Base-by-base conservation (phyloP, 1,140 invertebrate genomes). In the Hylaeus anthracinus region DNA sequence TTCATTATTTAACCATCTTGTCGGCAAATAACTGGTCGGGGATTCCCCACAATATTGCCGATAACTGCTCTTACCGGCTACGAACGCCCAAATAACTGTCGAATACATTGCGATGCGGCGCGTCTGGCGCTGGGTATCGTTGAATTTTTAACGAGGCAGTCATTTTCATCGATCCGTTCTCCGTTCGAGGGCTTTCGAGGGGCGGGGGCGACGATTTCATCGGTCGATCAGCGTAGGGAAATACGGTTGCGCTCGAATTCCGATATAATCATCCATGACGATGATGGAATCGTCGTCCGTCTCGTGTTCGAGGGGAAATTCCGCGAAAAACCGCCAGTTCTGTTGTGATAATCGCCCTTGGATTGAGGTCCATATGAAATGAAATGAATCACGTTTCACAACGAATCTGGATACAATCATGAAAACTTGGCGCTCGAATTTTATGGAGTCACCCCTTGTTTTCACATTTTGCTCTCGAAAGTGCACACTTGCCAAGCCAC, bases 71-170 rank as follows among this genome's bases (percentile, higher is more conserved):
- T 80, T 80, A 74, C 70, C 61, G 71, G 70, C 14, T 80, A 53
- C 53, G 51, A 80, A 80, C 55, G 45, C 43, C 71, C 43, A 39
- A 80, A 80, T 80, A 80, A 80, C 71, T 67, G 78, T 80, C 78
- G 78, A 58, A 81, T 66, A 69, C 65, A 64, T 61, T 39, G 65
- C 53, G 37, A 41, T 41, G 61, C 41, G 72, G 39, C 72, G 64
- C n/a, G 72, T 39, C 72, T 69, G 71, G 60, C 43, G 37, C 55
- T 15, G 48, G 60, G n/a, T 81, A 77, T 81, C 73, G 79, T 77
- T 81, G 79, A 76, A 81, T 81, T 81, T 81, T 81, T 81, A 75
- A 81, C 73, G 41, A 56, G 73, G 63, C 78, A 67, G 73, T 77
- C 73, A 70, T 81, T 81, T 64, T 51, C 66, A 81, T 76, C 73